A percentile compares a stretch with the other conserved stretches of the same genome.
Evolutionary conservation across 1,140 invertebrate species (phyloP).

Genomic region (Orchesella cincta): DNA sequence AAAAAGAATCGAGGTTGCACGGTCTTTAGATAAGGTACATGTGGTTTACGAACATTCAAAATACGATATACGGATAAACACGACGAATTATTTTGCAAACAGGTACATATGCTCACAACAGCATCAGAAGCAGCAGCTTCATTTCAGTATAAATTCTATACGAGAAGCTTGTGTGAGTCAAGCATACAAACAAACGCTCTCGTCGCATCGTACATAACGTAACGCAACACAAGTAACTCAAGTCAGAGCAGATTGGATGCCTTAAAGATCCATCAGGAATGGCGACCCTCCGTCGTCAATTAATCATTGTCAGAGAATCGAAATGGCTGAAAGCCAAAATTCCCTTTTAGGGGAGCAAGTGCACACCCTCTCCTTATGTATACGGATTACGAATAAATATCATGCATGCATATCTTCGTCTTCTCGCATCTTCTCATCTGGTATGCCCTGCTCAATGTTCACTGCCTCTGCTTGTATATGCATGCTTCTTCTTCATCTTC

Average conservation of each 20-base stretch:
- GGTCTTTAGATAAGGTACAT: neutral
- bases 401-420: neutral
- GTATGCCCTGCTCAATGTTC: neutral
- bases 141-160: too few relatives aligned
- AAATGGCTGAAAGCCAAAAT: constrained; percentile 52
- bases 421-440: neutral
- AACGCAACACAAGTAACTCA: neutral
- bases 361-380: constrained; percentile 38
- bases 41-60: too few relatives aligned
- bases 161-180: neutral
- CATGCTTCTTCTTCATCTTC: too few relatives aligned
- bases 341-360: constrained; percentile 51
- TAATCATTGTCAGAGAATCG: constrained; percentile 52
- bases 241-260: constrained; percentile 45
- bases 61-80: neutral
- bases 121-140: neutral
- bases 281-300: constrained; percentile 51
- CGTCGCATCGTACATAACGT: too few relatives aligned
- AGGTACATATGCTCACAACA: too few relatives aligned
- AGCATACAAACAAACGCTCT: neutral
- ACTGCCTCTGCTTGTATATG: neutral
- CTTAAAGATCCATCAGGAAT: constrained; percentile 50
- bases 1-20: neutral
- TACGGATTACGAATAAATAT: neutral
- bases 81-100: neutral